Evolutionary conservation across 2,888 invertebrate species (phyloP).

Genomic region (Dryomyza anilis): DNA sequence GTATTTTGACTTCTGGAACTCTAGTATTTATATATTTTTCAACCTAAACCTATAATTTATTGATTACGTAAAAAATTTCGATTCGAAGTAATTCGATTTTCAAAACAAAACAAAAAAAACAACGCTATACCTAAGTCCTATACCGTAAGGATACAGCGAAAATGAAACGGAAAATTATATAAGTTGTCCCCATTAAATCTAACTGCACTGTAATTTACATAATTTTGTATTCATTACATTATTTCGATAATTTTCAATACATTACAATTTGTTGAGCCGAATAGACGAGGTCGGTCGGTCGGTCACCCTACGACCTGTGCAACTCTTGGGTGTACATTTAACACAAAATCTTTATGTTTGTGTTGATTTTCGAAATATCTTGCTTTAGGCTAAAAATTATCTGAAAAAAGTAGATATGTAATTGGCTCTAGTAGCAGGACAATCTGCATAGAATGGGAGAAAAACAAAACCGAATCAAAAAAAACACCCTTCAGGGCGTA

Average conservation of each 20-base stretch:
- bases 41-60: conserved; percentile 12
- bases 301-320: no score
- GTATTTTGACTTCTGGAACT: not conserved
- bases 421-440: not conserved
- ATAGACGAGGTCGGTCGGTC: not conserved
- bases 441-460: not conserved
- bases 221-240: conserved; percentile 60
- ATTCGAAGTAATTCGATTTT: conserved; percentile 28
- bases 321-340: not conserved
- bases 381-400: conserved; percentile 28
- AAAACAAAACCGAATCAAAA: conserved; percentile 29
- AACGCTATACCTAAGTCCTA: conserved; percentile 2
- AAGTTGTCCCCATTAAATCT: conserved; percentile 55
- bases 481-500: conserved; percentile 39
- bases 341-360: not conserved
- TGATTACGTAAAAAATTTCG: conserved; percentile 8
- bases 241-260: conserved; percentile 59
- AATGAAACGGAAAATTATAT: conserved; percentile 23
- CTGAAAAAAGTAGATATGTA: conserved; percentile 30
- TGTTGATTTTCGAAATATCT: not conserved
- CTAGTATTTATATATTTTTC: not conserved
- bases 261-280: conserved; percentile 41
- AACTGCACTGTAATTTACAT: conserved; percentile 58
- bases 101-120: not conserved
- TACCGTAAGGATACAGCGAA: not conserved